Conservation (phyloP, 2,113 vertebrate species). For the Pipra filicauda region DNA sequence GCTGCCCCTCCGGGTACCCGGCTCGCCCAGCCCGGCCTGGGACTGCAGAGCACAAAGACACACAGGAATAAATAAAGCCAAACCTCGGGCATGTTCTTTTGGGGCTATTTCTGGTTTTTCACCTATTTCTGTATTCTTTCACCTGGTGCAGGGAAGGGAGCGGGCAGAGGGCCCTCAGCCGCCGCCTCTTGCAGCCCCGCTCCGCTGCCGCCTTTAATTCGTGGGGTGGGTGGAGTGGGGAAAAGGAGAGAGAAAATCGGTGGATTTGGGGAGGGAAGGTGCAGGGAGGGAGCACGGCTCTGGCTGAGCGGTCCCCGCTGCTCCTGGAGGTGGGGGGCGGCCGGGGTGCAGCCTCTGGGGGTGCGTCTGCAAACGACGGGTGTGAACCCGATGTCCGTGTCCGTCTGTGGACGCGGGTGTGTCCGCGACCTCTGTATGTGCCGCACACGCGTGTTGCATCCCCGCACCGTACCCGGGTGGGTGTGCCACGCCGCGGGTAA, state of each 20-base stretch:
- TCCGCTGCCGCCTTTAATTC: neutral
- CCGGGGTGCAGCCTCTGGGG: neutral
- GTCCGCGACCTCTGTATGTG: neutral
- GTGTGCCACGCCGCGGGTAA: neutral
- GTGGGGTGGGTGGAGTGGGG: neutral
- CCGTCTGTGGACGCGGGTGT: neutral
- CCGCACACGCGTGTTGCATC: neutral
- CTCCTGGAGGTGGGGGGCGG: neutral
- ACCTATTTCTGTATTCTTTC: neutral
- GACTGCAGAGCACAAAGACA: neutral
- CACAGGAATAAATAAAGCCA: neutral
- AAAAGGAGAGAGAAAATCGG: neutral
- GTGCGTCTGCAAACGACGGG: neutral
- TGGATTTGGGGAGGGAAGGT: neutral
- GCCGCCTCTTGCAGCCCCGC: neutral
- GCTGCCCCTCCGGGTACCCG: neutral
- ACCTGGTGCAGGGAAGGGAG: neutral
- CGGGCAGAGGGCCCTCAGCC: neutral
- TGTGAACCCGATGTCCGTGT: neutral
- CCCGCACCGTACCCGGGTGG: neutral
- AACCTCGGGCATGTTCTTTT: neutral
- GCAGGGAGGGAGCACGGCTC: neutral
- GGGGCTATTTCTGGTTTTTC: neutral
- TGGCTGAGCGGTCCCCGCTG: neutral
- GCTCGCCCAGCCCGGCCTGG: neutral